Base-by-base conservation (phyloP, 1,140 invertebrate genomes). In the Drosophila bifasciata region DNA sequence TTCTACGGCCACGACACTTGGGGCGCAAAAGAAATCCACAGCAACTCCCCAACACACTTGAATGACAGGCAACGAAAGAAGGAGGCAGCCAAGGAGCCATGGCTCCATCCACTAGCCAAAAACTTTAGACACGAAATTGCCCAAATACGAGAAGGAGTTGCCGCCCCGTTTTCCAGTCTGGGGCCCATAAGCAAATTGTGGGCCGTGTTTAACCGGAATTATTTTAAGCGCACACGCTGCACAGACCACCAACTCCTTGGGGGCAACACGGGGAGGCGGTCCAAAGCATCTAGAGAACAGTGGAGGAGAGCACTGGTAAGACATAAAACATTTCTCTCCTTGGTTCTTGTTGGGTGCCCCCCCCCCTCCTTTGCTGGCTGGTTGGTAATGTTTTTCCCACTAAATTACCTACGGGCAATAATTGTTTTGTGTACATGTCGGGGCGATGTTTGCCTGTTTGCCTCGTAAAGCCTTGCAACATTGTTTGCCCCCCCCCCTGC, bases 401-500 rank as follows among this genome's bases (percentile, higher is more conserved):
- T 85, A 85, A 85, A 84, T 84, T 85, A 84, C 76, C 80, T 84
- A 76, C 71, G 50, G 79, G 83, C 79, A 63, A 79, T 88, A 88
- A 88, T 88, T 88, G 83, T 88, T 85, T 83, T 79, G 70, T 83
- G 71, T 79, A 76, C 84, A 88, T 78, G 73, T 61, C 46, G 44
- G 48, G 36, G 1, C 32, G 32, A 36, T 36, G 32, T 40, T 61
- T 44, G 23, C 41, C 15, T 13, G 19, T 16, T 45, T 52, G 46
- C 46, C 64, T 53, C 64, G 28, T 68, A 67, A 68, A 68, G 62
- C 50, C 40, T 17, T 17, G 64, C 64, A 56, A 68, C 62, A 68
- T 48, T 68, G 64, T 68, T 68, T 52, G 9, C 19, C 19, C 16
- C 23, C 21, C n/a, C 15, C 13, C 36, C 7, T 9, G 25, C n/a